These are phyloP conservation scores for Drosophila leontia DNA, from an alignment of 1,140 invertebrate genomes.

Conservation along the genomic window DNA sequence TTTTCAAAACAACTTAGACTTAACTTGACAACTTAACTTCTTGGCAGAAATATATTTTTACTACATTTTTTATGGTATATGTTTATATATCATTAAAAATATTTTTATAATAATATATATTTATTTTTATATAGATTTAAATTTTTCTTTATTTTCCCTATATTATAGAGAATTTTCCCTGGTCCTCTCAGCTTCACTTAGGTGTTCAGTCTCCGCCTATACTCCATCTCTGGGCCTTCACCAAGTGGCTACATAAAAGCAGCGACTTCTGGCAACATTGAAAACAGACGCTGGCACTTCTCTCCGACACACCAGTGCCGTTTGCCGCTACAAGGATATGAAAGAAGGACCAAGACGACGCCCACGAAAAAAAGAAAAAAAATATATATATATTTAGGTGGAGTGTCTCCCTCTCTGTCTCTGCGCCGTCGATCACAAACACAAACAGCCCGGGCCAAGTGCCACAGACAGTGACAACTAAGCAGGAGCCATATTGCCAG, in stretches of 20 bases:
- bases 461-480: slow-evolving; percentile 71
- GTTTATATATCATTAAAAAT: too few species aligned
- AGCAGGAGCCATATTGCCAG: slow-evolving; percentile 66
- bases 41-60: too few species aligned
- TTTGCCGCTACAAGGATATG: slow-evolving; percentile 68
- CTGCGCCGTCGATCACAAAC: slow-evolving; percentile 75
- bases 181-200: not conserved
- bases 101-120: too few species aligned
- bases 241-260: slow-evolving; percentile 78
- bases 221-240: slow-evolving; percentile 24
- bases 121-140: too few species aligned
- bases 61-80: too few species aligned
- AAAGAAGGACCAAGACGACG: slow-evolving; percentile 53
- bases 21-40: too few species aligned
- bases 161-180: slow-evolving; percentile 25
- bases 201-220: slow-evolving; percentile 7
- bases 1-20: too few species aligned
- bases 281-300: slow-evolving; percentile 81
- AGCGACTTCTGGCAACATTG: slow-evolving; percentile 80
- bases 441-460: slow-evolving; percentile 55
- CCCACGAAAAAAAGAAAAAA: slow-evolving; percentile 31
- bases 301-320: slow-evolving; percentile 67
- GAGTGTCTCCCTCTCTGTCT: not conserved
- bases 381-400: slow-evolving; percentile 20
- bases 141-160: too few species aligned